phyloP scores from a whole-genome alignment of 2,113 vertebrate species.

The Nesoenas mayeri region DNA sequence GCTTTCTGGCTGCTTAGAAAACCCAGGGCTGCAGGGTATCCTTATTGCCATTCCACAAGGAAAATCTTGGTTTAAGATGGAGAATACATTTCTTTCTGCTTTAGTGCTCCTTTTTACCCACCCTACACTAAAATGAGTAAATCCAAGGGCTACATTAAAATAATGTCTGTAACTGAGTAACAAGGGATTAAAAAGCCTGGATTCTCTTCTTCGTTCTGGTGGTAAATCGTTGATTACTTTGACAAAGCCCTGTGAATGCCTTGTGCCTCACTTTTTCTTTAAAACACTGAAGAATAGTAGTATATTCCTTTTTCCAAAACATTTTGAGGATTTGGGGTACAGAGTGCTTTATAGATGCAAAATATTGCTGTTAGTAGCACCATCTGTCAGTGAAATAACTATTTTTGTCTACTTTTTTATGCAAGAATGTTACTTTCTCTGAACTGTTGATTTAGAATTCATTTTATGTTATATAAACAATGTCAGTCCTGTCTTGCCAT shows the following conservation, averaged over 20 bases:
- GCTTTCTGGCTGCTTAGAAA: slow-evolving; percentile 2
- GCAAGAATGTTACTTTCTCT: background rate
- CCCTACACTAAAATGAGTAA: background rate
- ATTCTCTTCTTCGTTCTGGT: background rate
- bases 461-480: background rate
- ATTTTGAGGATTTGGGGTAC: background rate
- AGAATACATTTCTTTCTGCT: background rate
- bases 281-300: background rate
- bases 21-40: background rate
- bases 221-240: background rate
- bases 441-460: background rate
- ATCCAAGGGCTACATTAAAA: background rate
- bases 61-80: background rate
- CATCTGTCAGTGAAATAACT: background rate
- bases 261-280: background rate
- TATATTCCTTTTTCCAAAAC: background rate
- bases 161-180: background rate
- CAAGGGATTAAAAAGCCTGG: background rate
- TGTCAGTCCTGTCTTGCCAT: background rate
- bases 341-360: background rate
- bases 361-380: background rate
- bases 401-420: background rate
- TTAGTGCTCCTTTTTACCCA: background rate
- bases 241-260: background rate
- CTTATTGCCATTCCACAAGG: background rate